phyloP scores from a whole-genome alignment of 37 sponge, comb jelly and placozoan species.

The Ianthella basta region DNA sequence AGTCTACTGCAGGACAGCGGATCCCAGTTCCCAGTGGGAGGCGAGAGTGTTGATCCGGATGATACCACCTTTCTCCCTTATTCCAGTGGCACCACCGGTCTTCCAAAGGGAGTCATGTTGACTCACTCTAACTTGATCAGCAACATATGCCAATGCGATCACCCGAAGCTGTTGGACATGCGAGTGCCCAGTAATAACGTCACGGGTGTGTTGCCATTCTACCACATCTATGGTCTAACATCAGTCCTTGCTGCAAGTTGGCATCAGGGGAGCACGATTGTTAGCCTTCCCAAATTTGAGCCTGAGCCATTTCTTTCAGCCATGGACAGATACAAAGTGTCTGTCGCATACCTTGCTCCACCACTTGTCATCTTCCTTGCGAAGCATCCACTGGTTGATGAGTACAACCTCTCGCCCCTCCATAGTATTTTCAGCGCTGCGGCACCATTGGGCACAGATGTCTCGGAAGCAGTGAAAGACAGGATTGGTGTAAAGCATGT shows the following conservation, averaged over 20 bases:
- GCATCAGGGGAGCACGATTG: conserved; percentile 48
- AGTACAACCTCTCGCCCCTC: conserved; percentile 77
- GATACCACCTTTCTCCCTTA: conserved; percentile 77
- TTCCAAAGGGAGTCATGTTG: conserved; percentile 92
- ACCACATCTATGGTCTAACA: conserved; percentile 84
- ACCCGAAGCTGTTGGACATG: conserved; percentile 35
- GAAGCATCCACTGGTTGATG: conserved; percentile 75
- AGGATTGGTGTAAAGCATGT: conserved; percentile 40
- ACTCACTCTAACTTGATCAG: conserved; percentile 72
- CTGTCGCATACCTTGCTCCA: conserved; percentile 67
- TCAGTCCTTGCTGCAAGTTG: conserved; percentile 49
- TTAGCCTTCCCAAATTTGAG: conserved; percentile 77
- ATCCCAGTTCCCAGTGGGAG: conserved; percentile 34
- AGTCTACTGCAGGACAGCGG: conserved; percentile 56
- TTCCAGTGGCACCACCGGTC: conserved; percentile 93
- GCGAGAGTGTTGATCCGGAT: conserved; percentile 32
- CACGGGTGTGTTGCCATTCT: conserved; percentile 73
- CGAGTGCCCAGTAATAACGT: neutral
- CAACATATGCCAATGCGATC: conserved; percentile 50
- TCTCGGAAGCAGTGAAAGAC: conserved; percentile 44
- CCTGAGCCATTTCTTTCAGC: conserved; percentile 69
- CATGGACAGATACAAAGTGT: conserved; percentile 51
- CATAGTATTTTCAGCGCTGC: conserved; percentile 68
- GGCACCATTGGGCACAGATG: conserved; percentile 84
- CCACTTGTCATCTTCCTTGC: conserved; percentile 85